Evolutionary conservation across 2,113 vertebrate genomes (phyloP), one percentile per base, ranked within the genome.

Genomic region (Hystrix brachyura): DNA sequence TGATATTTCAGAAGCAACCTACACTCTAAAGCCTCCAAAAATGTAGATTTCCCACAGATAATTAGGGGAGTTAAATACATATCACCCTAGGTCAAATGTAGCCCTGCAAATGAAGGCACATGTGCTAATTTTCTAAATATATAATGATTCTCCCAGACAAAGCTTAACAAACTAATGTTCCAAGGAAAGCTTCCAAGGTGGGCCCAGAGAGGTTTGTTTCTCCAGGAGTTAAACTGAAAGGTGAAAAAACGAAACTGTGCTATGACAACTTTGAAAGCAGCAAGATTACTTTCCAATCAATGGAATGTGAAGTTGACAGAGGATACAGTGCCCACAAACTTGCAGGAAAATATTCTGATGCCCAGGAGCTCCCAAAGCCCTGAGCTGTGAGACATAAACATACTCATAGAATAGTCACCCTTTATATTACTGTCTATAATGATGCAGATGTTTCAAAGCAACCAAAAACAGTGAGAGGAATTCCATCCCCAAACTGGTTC

Each of bases 141-240:
- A 48, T 95, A 90, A 86, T 88, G 48, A 57, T 38, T 69, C 55
- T 71, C n/a, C 11, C 34, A 67, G 80, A 90, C 46, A 93, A 82
- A 81, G 67, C 72, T 87, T 95, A 87, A 93, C 34, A 67, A 97
- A 74, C 71, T 62, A 48, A 90, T 62, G 9, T 17, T 93, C 69
- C 19, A 57, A 79, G 74, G 18, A 90, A 93, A 95, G 18, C 43
- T 83, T 91, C n/a, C 60, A 67, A 90, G 51, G 74, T 79, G 94
- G 92, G 46, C 32, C 64, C 59, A 90, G 21, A 85, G 80, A 87
- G 29, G 25, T 78, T 94, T 48, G 60, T 82, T 96, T 84, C 57
- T 87, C 64, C 55, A 74, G 27, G 25, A 92, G 80, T 72, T 82
- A 87, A 94, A 87, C 0, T 87, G 48, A 94, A 96, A 93, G 79